A percentile compares a stretch with the other conserved stretches of the same genome.
Evolutionary conservation across 2,113 vertebrate species (phyloP).

Genomic region (Gymnocephalus cernua): DNA sequence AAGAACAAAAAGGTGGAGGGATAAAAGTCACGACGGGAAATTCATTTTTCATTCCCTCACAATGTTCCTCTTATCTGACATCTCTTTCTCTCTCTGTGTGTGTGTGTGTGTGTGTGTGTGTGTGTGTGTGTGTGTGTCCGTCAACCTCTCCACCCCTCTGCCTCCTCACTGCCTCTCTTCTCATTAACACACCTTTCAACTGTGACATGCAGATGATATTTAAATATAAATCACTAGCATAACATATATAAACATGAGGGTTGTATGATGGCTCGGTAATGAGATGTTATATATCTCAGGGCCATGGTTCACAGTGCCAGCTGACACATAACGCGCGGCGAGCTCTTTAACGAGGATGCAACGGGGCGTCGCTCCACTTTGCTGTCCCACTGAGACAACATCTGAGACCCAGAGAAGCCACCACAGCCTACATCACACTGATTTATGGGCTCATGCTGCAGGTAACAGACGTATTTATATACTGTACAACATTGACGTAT

Average conservation of each 20-base stretch:
- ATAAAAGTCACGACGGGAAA: slow-evolving; percentile 46
- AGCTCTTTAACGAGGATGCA: slow-evolving; percentile 71
- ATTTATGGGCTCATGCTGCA: slow-evolving; percentile 38
- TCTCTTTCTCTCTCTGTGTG: no score
- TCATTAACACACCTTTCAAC: slow-evolving; percentile 70
- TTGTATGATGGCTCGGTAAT: slow-evolving; percentile 74
- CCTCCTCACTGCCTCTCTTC: not conserved
- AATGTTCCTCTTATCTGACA: slow-evolving; percentile 34
- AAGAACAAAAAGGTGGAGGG: slow-evolving; percentile 47
- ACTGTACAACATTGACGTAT: not conserved
- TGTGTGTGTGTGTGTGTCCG: not conserved
- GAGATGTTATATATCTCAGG: slow-evolving; percentile 72
- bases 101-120: no score
- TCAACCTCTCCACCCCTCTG: slow-evolving; percentile 7
- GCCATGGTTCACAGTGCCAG: slow-evolving; percentile 58
- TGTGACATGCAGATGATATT: slow-evolving; percentile 70
- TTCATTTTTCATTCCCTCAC: slow-evolving; percentile 41
- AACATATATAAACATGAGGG: slow-evolving; percentile 76
- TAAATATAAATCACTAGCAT: slow-evolving; percentile 73
- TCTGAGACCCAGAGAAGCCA: slow-evolving; percentile 21
- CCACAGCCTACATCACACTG: not conserved
- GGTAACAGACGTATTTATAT: slow-evolving; percentile 23
- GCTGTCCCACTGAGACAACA: slow-evolving; percentile 41
- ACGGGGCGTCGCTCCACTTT: slow-evolving; percentile 12
- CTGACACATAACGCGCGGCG: slow-evolving; percentile 62